Percentiles rank a stretch among this genome's conserved stretches.
These are phyloP conservation scores for Caenorhabditis latens DNA, from an alignment of 1,140 invertebrate genomes.

Conservation along the genomic window DNA sequence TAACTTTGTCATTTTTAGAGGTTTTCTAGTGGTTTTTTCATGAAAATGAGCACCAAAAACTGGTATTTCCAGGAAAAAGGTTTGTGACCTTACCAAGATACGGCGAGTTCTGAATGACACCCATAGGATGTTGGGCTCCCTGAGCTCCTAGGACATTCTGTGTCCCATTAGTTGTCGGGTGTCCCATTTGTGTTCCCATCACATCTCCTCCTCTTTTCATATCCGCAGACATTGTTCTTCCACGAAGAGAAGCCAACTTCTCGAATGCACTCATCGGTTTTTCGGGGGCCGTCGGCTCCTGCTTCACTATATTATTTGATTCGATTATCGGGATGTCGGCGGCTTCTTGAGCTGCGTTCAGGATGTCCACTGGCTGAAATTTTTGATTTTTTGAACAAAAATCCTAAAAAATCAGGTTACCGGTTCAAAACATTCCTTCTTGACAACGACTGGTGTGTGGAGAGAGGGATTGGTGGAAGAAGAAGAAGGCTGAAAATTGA, in stretches of 20 bases:
- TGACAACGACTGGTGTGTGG: background rate
- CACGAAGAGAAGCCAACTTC: conserved; percentile 1
- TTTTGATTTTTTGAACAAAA: background rate
- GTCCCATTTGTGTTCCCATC: too few species aligned
- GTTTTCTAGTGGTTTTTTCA: too few species aligned
- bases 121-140: too few species aligned
- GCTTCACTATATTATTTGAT: background rate
- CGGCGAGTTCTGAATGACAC: too few species aligned
- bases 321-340: background rate
- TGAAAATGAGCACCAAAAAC: too few species aligned
- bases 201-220: conserved; percentile 10
- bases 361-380: background rate
- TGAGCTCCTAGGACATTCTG: too few species aligned
- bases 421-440: background rate
- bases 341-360: background rate
- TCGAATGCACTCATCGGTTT: conserved; percentile 33
- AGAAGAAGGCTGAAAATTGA: too few species aligned
- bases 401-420: background rate
- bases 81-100: too few species aligned
- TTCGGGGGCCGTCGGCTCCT: background rate
- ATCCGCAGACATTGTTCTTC: conserved; percentile 8
- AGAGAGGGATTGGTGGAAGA: too few species aligned
- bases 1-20: too few species aligned
- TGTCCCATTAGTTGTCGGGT: background rate
- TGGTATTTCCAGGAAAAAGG: too few species aligned